These are phyloP conservation scores for Pentalonia nigronervosa DNA, from an alignment of 1,140 invertebrate species.

Conservation along the genomic window DNA sequence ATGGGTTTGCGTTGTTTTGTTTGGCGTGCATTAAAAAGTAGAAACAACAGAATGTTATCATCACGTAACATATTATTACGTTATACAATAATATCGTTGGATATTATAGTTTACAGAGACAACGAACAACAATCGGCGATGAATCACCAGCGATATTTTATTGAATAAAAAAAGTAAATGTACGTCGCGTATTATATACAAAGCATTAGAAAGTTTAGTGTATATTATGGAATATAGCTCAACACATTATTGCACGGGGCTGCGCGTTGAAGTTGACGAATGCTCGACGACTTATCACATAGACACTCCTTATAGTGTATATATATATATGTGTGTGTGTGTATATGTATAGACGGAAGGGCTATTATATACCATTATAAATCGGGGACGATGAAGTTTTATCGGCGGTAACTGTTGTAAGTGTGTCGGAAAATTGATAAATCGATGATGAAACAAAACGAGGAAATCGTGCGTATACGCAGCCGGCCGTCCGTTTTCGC, in stretches of 20 bases:
- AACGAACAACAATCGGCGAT: neutral
- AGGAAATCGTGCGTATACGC: neutral
- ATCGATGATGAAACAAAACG: neutral
- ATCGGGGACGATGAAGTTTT: neutral
- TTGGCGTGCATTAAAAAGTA: neutral
- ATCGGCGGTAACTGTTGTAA: neutral
- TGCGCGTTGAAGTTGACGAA: neutral
- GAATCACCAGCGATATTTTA: neutral
- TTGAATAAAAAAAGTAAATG: too few species aligned
- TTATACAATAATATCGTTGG: too few species aligned
- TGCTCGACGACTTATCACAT: neutral
- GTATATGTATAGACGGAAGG: neutral
- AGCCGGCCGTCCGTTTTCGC: neutral
- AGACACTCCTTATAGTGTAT: neutral
- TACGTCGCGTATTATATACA: neutral
- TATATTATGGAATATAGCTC: too few species aligned
- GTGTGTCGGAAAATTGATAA: constrained; percentile 1
- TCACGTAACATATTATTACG: neutral
- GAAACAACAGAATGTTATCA: neutral
- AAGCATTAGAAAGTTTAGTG: neutral
- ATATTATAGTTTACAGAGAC: neutral
- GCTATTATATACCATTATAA: neutral
- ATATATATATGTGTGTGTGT: too few species aligned
- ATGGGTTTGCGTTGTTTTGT: neutral
- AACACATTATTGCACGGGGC: neutral